These are phyloP conservation scores for Anthopleura sola DNA, from an alignment of 64 coral and sea anemone species.

Conservation along the genomic window DNA sequence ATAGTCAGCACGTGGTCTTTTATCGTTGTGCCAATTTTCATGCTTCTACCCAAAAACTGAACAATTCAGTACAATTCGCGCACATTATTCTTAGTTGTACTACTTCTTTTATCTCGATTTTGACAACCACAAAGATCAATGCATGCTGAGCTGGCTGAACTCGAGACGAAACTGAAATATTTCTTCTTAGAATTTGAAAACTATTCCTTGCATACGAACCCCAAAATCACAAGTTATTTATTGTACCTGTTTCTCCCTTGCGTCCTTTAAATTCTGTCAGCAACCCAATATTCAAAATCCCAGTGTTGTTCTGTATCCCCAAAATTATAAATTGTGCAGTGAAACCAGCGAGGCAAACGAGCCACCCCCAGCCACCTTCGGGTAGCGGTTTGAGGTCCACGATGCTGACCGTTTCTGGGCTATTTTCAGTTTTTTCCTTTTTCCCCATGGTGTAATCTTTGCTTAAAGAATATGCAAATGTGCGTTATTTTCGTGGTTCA, in stretches of 20 bases:
- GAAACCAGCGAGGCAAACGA: constrained; percentile 70
- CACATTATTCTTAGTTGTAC: too few relatives aligned
- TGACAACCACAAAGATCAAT: neutral
- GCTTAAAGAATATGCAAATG: neutral
- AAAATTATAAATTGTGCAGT: constrained; percentile 63
- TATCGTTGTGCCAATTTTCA: too few relatives aligned
- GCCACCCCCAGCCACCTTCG: constrained; percentile 81
- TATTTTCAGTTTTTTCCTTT: constrained; percentile 22
- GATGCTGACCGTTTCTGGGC: constrained; percentile 17
- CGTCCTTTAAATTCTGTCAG: constrained; percentile 54
- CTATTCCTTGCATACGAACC: neutral
- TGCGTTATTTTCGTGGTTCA: neutral
- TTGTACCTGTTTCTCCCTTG: constrained; percentile 73
- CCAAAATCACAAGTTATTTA: neutral
- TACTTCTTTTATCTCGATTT: too few relatives aligned
- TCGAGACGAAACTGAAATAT: too few relatives aligned
- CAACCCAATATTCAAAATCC: constrained; percentile 57
- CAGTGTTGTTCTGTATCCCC: constrained; percentile 77
- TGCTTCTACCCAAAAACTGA: too few relatives aligned
- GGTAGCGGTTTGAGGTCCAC: constrained; percentile 19
- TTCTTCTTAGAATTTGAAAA: too few relatives aligned
- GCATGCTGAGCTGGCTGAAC: too few relatives aligned
- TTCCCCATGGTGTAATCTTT: neutral
- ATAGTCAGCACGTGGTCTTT: too few relatives aligned
- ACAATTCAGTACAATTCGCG: too few relatives aligned